Evolutionary conservation across 2,797 vertebrate species (phyloP).

Genomic region (Danio aesculapii): DNA sequence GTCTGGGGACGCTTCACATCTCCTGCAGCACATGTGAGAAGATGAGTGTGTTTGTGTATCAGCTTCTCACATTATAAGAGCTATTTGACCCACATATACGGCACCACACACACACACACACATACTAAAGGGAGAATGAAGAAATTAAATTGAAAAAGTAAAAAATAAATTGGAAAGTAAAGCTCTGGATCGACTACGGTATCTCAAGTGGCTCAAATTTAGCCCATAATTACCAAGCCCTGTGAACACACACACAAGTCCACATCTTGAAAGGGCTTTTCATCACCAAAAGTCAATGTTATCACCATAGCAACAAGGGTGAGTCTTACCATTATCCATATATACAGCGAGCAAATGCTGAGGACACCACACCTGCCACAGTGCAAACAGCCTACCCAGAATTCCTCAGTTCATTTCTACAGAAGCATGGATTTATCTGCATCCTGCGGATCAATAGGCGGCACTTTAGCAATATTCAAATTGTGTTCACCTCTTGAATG

Average conservation of each 20-base stretch:
- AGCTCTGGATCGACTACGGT: conserved; percentile 53
- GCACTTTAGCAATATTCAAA: conserved; percentile 72
- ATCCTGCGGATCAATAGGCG: conserved; percentile 72
- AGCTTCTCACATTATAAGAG: conserved; percentile 4
- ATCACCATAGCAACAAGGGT: conserved; percentile 65
- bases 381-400: conserved; percentile 56
- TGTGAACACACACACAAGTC: conserved; percentile 57
- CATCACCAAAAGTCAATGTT: conserved; percentile 66
- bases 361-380: conserved; percentile 61
- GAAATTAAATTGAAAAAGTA: conserved; percentile 56
- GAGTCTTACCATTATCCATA: conserved; percentile 56
- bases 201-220: conserved; percentile 64
- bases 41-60: conserved; percentile 36
- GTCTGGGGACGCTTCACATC: conserved; percentile 58
- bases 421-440: conserved; percentile 71
- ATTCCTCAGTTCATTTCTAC: conserved; percentile 48
- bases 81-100: conserved; percentile 37
- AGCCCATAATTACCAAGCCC: conserved; percentile 59
- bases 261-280: conserved; percentile 64
- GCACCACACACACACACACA: conserved; percentile 21
- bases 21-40: conserved; percentile 49
- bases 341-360: conserved; percentile 37
- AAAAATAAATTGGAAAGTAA: conserved; percentile 54
- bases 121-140: conserved; percentile 24
- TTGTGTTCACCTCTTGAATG: conserved; percentile 73